phyloP scores from a whole-genome alignment of 2,113 vertebrate genomes.

The Pterophyllum scalare region DNA sequence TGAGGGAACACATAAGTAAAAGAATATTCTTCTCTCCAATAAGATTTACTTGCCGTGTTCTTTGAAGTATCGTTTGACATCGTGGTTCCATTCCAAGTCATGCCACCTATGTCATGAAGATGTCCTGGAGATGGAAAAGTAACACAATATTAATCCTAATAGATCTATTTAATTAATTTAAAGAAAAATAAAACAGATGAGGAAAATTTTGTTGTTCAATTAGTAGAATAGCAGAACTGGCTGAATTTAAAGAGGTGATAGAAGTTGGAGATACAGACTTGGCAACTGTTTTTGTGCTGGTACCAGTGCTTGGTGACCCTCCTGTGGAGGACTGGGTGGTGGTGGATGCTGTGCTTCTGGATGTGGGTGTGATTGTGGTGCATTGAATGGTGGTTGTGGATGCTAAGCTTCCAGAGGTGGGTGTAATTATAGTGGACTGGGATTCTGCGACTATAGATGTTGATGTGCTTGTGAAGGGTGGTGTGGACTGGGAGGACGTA shows the following conservation, averaged over 20 bases:
- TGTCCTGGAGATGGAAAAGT: background rate
- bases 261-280: background rate
- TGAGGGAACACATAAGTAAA: background rate
- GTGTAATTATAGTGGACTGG: no score
- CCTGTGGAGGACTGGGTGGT: background rate
- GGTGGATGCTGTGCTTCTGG: background rate
- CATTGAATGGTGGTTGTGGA: background rate
- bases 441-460: background rate
- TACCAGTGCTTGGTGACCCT: background rate
- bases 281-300: background rate
- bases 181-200: background rate
- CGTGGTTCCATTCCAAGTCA: slow-evolving; percentile 10
- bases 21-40: background rate
- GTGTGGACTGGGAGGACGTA: background rate
- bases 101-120: slow-evolving; percentile 16
- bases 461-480: background rate
- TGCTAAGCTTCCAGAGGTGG: background rate
- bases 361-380: background rate
- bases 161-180: background rate
- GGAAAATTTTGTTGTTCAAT: background rate
- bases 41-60: slow-evolving; percentile 43
- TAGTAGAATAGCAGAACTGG: background rate
- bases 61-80: background rate
- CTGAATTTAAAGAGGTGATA: background rate
- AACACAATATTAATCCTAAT: background rate